Conservation (phyloP, 2,888 invertebrate genomes). For the Mythimna pallens region DNA sequence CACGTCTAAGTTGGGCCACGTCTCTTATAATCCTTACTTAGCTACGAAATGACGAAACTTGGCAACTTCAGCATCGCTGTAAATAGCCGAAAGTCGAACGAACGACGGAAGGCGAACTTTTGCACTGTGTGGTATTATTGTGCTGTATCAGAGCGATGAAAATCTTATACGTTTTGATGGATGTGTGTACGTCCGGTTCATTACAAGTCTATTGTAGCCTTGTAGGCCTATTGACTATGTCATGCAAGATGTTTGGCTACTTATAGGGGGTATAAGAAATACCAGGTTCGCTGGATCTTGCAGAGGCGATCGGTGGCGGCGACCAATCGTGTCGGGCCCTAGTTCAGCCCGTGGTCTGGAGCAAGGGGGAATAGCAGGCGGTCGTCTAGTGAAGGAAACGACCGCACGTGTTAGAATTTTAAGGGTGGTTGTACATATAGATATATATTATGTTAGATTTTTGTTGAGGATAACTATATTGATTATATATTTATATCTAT, state of each 20-base stretch:
- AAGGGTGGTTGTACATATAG: too few relatives aligned
- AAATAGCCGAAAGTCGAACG: constrained; percentile 50
- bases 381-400: too few relatives aligned
- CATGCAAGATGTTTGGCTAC: background rate
- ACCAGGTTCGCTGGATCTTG: too few relatives aligned
- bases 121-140: constrained; percentile 41
- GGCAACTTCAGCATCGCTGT: constrained; percentile 27
- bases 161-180: constrained; percentile 31
- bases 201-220: constrained; percentile 5
- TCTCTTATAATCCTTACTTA: constrained; percentile 55
- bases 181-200: constrained; percentile 2
- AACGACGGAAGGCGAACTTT: constrained; percentile 36
- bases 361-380: too few relatives aligned
- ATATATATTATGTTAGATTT: too few relatives aligned
- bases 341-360: too few relatives aligned
- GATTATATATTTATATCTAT: too few relatives aligned
- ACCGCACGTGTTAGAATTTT: too few relatives aligned
- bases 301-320: too few relatives aligned
- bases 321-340: too few relatives aligned
- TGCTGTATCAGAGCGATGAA: constrained; percentile 25
- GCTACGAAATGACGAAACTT: constrained; percentile 57
- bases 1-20: constrained; percentile 40
- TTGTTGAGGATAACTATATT: too few relatives aligned
- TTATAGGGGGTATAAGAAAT: background rate
- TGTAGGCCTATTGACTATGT: background rate